A percentile compares a stretch with the other conserved stretches of the same genome.
Evolutionary conservation across 2,797 vertebrate species (phyloP).

Genomic region (Lagorchestes hirsutus): DNA sequence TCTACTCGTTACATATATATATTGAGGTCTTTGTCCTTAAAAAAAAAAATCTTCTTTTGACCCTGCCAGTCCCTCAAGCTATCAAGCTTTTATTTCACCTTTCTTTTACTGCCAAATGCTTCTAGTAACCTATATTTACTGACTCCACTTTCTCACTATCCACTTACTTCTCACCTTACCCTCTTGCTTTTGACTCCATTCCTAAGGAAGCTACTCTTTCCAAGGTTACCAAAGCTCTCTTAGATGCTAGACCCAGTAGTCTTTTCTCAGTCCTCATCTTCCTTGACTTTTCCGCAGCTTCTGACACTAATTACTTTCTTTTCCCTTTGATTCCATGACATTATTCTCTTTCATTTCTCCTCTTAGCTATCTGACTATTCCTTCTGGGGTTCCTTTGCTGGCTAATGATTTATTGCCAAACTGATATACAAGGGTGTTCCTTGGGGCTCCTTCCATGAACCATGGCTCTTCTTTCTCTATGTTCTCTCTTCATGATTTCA

Average conservation of each 20-base stretch:
- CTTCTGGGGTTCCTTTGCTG: not conserved
- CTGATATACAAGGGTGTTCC: not conserved
- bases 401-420: not conserved
- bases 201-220: not conserved
- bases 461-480: not conserved
- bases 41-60: not conserved
- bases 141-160: too few species aligned
- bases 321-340: not conserved
- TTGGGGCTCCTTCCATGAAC: not conserved
- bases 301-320: not conserved
- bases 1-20: not conserved
- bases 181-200: not conserved
- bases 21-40: not conserved
- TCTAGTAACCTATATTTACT: not conserved
- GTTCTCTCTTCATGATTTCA: not conserved
- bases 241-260: not conserved
- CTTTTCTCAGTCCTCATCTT: not conserved
- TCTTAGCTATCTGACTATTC: not conserved
- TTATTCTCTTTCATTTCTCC: not conserved
- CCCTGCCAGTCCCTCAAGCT: not conserved
- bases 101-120: not conserved
- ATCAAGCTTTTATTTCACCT: not conserved
- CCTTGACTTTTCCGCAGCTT: not conserved
- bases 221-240: not conserved
- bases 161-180: not conserved